Evolutionary conservation across 2,797 vertebrate genomes (phyloP).

Genomic region (Bradypodion ventrale): DNA sequence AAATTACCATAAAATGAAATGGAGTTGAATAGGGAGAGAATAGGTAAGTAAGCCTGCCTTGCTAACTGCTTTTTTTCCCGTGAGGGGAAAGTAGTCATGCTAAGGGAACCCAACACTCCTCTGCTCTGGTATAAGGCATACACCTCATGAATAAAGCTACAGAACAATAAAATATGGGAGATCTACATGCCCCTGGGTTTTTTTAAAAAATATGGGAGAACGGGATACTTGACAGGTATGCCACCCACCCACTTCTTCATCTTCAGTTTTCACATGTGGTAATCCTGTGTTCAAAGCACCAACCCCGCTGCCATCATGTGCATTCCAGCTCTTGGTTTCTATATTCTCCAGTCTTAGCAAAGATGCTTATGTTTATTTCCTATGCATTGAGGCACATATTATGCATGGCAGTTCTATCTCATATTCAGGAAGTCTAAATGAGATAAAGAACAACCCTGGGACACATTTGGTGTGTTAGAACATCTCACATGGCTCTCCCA

Average conservation of each 20-base stretch:
- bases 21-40: too few species aligned
- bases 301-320: neutral
- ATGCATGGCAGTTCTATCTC: neutral
- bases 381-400: neutral
- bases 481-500: neutral
- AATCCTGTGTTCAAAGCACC: neutral
- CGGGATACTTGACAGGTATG: too few species aligned
- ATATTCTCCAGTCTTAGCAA: neutral
- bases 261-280: neutral
- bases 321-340: neutral
- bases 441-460: neutral
- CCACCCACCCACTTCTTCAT: neutral
- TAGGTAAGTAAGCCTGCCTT: too few species aligned
- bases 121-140: too few species aligned
- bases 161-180: too few species aligned
- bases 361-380: neutral
- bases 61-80: too few species aligned
- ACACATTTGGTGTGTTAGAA: neutral
- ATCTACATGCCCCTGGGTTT: too few species aligned
- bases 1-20: too few species aligned
- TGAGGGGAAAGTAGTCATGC: too few species aligned
- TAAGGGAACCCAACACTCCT: too few species aligned
- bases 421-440: neutral
- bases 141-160: too few species aligned
- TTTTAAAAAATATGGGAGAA: too few species aligned